Conservation (phyloP, 2,888 invertebrate species). For the Clusia tigrina region DNA sequence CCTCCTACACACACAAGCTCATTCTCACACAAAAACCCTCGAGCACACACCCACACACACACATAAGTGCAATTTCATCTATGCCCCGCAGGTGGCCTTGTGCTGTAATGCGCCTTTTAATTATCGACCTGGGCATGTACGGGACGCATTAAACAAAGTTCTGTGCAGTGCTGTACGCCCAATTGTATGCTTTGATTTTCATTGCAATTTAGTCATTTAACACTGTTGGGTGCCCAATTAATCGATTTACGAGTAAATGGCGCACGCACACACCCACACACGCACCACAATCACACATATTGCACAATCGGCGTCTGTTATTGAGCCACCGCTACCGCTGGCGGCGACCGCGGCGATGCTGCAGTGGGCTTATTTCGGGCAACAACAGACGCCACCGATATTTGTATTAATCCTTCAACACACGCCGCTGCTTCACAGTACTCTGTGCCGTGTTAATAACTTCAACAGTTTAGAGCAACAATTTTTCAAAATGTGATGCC, state of each 20-base stretch:
- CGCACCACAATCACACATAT: neutral
- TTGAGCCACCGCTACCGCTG: too few species aligned
- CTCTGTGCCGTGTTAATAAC: too few species aligned
- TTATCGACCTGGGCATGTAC: constrained; percentile 19
- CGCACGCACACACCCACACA: neutral
- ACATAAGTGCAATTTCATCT: neutral
- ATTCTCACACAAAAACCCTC: neutral
- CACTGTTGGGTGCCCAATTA: constrained; percentile 27
- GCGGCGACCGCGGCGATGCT: too few species aligned
- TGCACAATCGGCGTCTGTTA: neutral
- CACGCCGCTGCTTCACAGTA: too few species aligned
- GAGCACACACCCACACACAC: constrained; percentile 24
- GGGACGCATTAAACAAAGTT: neutral
- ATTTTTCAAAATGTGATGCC: too few species aligned
- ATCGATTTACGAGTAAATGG: constrained; percentile 14
- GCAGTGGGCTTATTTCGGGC: too few species aligned
- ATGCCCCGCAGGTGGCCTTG: constrained; percentile 9
- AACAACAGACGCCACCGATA: too few species aligned
- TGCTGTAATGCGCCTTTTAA: constrained; percentile 25
- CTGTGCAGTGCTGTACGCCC: constrained; percentile 3
- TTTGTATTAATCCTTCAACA: too few species aligned
- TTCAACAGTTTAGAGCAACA: too few species aligned
- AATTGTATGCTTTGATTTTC: constrained; percentile 23
- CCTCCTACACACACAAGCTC: constrained; percentile 19
- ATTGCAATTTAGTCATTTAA: constrained; percentile 29